Base-by-base conservation (phyloP, 2,113 vertebrate species). In the Coturnix japonica region DNA sequence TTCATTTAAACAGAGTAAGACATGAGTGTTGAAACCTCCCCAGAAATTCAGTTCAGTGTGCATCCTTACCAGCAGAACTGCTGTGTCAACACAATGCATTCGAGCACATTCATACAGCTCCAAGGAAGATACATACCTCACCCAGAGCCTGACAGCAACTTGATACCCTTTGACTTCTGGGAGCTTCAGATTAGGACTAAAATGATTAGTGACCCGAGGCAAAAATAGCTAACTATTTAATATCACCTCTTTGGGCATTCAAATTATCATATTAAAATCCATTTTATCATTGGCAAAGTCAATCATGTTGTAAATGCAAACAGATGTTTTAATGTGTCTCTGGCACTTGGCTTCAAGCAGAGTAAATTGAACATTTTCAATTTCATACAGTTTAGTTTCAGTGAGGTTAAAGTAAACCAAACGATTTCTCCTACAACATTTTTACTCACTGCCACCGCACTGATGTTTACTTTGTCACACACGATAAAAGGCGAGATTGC, bases 211-310 rank as follows among this genome's bases (percentile, higher is more conserved):
- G 75, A 63, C 72, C 65, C 2, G 1, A 61, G 43, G 80, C 66
- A 90, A 80, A 91, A 83, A 56, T 18, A 84, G 93, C 87, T 81
- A 81, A 94, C 90, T 61, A 75, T 26, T 93, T 95, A 88, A 96
- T 91, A 80, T 56, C 86, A 92, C 82, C 57, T 97, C 94, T 80
- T 69, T 69, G 90, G 77, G 90, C 70, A 79, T 81, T 83, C 30
- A 86, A 91, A 97, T 96, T 85, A 91, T 66, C 74, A 56, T 77
- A 85, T 95, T 96, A 95, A 95, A 95, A 94, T 77, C 88, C 69
- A 89, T 94, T 97, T 95, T 94, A 94, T 94, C 93, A 95, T 9
- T 90, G 73, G 82, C 78, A 72, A 86, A 91, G 69, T 75, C 90
- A 81, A 94, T 85, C 81, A 91, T 9, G 8, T 57, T 53, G 17